Evolutionary conservation across 2,888 invertebrate species (phyloP), one percentile per base, ranked within the genome.

Genomic region (Drosophila subsilvestris): DNA sequence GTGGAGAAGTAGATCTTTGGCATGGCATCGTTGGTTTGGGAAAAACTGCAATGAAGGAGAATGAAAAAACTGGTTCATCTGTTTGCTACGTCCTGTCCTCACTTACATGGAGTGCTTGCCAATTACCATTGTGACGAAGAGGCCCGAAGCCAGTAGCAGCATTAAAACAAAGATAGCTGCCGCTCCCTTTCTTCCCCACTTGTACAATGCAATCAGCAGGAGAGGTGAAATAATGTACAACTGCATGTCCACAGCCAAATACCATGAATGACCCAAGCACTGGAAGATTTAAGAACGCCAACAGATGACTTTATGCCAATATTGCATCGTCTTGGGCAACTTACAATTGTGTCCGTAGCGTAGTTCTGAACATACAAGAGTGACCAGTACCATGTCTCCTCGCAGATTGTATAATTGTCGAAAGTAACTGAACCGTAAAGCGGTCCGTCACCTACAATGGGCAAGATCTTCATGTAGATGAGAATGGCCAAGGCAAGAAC

Each of bases 251-350:
- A 94, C 93, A 2, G 93, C 92, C 22, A 94, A 82, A 71, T 94
- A 94, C 94, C 94, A 94, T 2, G 93, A 91, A 74, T 93, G 94
- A 14, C 90, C 89, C 61, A 94, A 74, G 78, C 94, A 94, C 92
- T 91, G 20, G 2, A 18, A 49, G 5, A 4, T 37, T 37, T 14
- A 0, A 6, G 14, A 37, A 37, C 37, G 6, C n/a, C 12, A 14
- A 17, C 8, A 3, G 4, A 5, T 25, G 12, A 12, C 7, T 22
- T 1, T 4, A 1, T 29, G 4, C 18, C 10, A 8, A 1, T 1
- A 0, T 18, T 47, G 8, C 10, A 18, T 4, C 1, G 1, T 3
- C 9, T 0, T 27, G 18, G 8, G 20, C 0, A 17, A 63, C 74
- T 57, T 77, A 92, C 91, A 55, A 89, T 73, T 7, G 62, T 62